Evolutionary conservation across 2,113 vertebrate species (phyloP), one percentile per base, ranked within the genome.

Genomic region (Sinocyclocheilus grahami): DNA sequence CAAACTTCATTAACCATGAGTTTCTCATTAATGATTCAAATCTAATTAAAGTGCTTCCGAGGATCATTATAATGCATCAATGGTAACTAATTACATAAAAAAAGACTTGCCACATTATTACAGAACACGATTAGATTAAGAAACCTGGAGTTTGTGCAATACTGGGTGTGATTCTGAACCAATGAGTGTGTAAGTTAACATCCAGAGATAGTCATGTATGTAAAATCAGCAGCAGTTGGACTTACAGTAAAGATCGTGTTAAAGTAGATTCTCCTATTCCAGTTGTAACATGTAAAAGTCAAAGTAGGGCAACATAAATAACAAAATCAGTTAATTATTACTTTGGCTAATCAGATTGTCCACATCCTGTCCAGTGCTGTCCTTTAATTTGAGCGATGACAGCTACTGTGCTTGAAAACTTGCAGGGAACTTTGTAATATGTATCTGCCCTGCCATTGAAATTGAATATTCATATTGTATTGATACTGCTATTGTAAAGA

Each of bases 1-100:
- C 80, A 86, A 88, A 90, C 80, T 86, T 86, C 87, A 89, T 89
- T 87, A 88, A 84, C 86, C 81, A 79, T 74, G 85, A 60, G 88
- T 89, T 87, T 85, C 87, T 89, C 87, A 89, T 82, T 85, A 87
- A 90, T 89, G 71, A 90, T 89, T 90, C 77, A 87, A 87, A 90
- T 87, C 84, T 89, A 89, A 90, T 90, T 90, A 90, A 65, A 82
- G 87, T 78, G 80, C 86, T 89, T 89, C 88, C 88, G 87, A 85
- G 63, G 85, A 84, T 85, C 87, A 90, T 89, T 86, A 89, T 84
- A 88, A 86, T 82, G 82, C 80, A 87, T 84, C 87, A 88, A 79
- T 86, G 81, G 22, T 86, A 88, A 86, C 80, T 86, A 86, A 88
- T 88, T 86, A 86, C 55, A 88, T 80, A 42, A 69, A 82, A 48